Evolutionary conservation across 2,888 invertebrate genomes (phyloP).

Genomic region (Athalia rosae): DNA sequence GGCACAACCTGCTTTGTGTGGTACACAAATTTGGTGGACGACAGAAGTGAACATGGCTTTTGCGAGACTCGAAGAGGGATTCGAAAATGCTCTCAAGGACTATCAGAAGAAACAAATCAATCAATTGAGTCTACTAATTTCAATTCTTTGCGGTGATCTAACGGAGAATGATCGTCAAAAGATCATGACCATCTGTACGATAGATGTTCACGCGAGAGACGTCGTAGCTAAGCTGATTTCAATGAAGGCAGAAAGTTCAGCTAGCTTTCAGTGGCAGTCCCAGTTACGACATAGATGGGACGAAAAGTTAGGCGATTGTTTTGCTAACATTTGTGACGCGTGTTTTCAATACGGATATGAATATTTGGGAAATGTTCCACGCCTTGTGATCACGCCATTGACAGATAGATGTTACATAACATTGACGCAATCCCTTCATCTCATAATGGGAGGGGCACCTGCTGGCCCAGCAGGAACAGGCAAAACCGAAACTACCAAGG

Average conservation of each 20-base stretch:
- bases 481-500: conserved; percentile 98
- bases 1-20: conserved; percentile 92
- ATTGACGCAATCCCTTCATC: conserved; percentile 91
- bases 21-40: conserved; percentile 98
- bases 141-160: conserved; percentile 87
- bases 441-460: conserved; percentile 97
- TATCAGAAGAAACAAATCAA: conserved; percentile 92
- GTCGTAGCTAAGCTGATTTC: conserved; percentile 91
- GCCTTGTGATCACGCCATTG: conserved; percentile 94
- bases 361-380: conserved; percentile 94
- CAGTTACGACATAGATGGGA: conserved; percentile 94
- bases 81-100: conserved; percentile 94
- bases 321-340: conserved; percentile 96
- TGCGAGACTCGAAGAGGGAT: conserved; percentile 91
- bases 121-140: conserved; percentile 90
- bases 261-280: conserved; percentile 93
- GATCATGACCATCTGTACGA: conserved; percentile 97
- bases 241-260: conserved; percentile 86
- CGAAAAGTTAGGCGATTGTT: conserved; percentile 85
- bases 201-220: conserved; percentile 95
- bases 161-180: conserved; percentile 91
- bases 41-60: conserved; percentile 94
- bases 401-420: conserved; percentile 98
- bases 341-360: conserved; percentile 94
- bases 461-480: conserved; percentile 97